These are phyloP conservation scores for Leptobrachium ailaonicum DNA, from an alignment of 2,113 vertebrate species.

Conservation along the genomic window DNA sequence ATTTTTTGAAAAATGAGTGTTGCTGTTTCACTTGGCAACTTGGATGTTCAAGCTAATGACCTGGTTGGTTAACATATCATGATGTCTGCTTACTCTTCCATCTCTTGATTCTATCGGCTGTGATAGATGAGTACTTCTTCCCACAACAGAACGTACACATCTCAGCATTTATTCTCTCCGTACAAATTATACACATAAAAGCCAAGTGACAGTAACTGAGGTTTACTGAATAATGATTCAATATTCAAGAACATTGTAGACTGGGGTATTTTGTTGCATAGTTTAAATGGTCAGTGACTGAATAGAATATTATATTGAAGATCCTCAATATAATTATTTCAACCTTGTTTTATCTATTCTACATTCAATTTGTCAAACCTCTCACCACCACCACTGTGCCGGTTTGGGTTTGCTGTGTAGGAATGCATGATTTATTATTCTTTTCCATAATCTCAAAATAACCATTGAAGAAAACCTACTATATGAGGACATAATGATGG, in stretches of 20 bases:
- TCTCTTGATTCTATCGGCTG: neutral
- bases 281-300: neutral
- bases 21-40: neutral
- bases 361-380: too few relatives aligned
- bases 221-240: neutral
- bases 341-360: too few relatives aligned
- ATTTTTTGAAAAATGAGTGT: neutral
- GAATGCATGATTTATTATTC: too few relatives aligned
- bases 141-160: neutral
- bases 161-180: neutral
- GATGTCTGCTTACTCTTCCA: neutral
- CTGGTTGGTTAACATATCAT: neutral
- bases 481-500: too few relatives aligned
- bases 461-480: too few relatives aligned
- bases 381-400: too few relatives aligned
- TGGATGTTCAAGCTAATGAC: slow-evolving; percentile 16
- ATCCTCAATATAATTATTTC: too few relatives aligned
- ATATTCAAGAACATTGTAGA: neutral
- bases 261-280: neutral
- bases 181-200: neutral
- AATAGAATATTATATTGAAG: too few relatives aligned
- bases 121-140: slow-evolving; percentile 4
- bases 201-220: neutral
- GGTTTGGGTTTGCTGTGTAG: too few relatives aligned
- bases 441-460: too few relatives aligned